Conservation (phyloP, 2,797 vertebrate species). For the Coccyzus lansbergi region DNA sequence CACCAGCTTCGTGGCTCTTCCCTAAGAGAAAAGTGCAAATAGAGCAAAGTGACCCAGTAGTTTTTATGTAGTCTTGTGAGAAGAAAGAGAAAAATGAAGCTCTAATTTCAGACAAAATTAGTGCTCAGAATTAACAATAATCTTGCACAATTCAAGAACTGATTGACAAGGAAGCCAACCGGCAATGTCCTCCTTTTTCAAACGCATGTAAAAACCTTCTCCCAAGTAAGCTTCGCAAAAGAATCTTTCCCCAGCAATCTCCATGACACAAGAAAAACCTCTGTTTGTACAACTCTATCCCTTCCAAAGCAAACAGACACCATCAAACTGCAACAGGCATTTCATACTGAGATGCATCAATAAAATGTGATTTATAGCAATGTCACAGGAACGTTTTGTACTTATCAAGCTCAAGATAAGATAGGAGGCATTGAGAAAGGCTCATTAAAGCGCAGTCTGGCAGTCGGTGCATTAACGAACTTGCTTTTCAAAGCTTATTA, state of each 20-base stretch:
- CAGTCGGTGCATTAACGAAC: conserved; percentile 18
- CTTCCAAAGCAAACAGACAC: conserved; percentile 34
- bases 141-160: neutral
- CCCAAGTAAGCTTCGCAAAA: neutral
- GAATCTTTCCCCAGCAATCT: neutral
- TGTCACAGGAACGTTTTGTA: neutral
- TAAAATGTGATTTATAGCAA: conserved; percentile 28
- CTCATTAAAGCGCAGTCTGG: conserved; percentile 37
- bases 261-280: neutral
- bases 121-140: neutral
- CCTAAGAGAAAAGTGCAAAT: no score
- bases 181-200: neutral
- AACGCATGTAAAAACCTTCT: neutral
- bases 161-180: neutral
- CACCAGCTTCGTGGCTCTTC: no score
- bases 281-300: neutral
- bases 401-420: conserved; percentile 56
- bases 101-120: neutral
- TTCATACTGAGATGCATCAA: neutral
- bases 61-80: neutral
- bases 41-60: neutral
- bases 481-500: conserved; percentile 6
- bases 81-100: no score
- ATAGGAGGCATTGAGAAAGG: conserved; percentile 46
- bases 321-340: neutral